Conservation (phyloP, 2,797 vertebrate genomes). For the Chaetophractus vellerosus region DNA sequence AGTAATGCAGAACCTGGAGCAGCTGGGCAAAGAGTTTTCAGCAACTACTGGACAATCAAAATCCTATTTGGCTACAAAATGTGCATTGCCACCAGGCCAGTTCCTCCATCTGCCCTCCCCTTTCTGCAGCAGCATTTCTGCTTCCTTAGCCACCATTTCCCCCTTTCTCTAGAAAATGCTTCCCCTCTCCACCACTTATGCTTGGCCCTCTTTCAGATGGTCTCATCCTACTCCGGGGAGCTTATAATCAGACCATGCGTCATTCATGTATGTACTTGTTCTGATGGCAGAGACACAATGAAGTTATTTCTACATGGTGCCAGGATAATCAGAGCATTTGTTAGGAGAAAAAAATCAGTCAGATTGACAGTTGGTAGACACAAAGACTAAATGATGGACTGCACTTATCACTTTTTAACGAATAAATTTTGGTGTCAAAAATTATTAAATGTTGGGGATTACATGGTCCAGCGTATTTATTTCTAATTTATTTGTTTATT, state of each 20-base stretch:
- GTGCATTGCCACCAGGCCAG: neutral
- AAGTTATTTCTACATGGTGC: slow-evolving; percentile 6
- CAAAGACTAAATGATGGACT: slow-evolving; percentile 54
- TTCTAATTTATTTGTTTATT: slow-evolving; percentile 66
- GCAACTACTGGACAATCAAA: slow-evolving; percentile 62
- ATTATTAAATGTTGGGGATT: slow-evolving; percentile 54
- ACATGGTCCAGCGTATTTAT: slow-evolving; percentile 22
- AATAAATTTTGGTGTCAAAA: slow-evolving; percentile 58
- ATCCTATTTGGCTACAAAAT: slow-evolving; percentile 46
- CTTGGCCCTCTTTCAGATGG: slow-evolving; percentile 25
- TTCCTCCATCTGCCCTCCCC: neutral
- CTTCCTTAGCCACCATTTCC: neutral
- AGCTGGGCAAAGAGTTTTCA: slow-evolving; percentile 57
- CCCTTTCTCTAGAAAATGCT: neutral
- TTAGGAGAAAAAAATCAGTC: neutral
- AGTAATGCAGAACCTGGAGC: slow-evolving; percentile 23
- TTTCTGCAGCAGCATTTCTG: neutral
- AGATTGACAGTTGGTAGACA: slow-evolving; percentile 48
- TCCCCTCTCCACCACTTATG: neutral
- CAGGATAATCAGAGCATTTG: slow-evolving; percentile 70
- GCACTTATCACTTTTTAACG: slow-evolving; percentile 36
- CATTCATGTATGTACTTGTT: neutral
- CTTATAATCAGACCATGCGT: slow-evolving; percentile 8
- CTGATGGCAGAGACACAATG: neutral
- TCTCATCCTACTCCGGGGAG: neutral